Percentiles rank a stretch among this genome's conserved stretches.
phyloP scores from a whole-genome alignment of 1,140 invertebrate species.

The Agraylea sexmaculata region DNA sequence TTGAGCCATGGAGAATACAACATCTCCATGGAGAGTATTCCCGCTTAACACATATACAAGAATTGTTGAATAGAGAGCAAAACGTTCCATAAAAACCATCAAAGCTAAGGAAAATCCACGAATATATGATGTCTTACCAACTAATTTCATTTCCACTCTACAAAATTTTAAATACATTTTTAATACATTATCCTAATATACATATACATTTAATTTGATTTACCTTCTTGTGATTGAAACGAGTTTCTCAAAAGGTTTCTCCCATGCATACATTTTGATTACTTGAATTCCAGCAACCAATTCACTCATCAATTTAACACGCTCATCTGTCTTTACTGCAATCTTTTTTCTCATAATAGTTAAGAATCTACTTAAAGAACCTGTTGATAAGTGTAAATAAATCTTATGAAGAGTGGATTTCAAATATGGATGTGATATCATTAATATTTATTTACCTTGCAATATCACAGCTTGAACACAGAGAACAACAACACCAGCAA shows the following conservation, averaged over 20 bases:
- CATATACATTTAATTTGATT: slow-evolving; percentile 1
- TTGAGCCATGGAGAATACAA: slow-evolving; percentile 61
- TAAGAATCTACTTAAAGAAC: slow-evolving; percentile 53
- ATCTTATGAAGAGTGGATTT: slow-evolving; percentile 12
- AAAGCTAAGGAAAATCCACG: slow-evolving; percentile 55
- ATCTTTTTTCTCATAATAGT: slow-evolving; percentile 52
- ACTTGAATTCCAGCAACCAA: slow-evolving; percentile 65
- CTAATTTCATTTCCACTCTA: slow-evolving; percentile 53
- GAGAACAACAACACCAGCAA: slow-evolving; percentile 49
- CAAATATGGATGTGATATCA: slow-evolving; percentile 20
- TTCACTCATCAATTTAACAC: slow-evolving; percentile 75
- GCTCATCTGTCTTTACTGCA: slow-evolving; percentile 59
- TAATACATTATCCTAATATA: background rate
- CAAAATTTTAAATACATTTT: slow-evolving; percentile 10
- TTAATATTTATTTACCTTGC: slow-evolving; percentile 40
- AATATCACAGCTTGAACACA: slow-evolving; percentile 49
- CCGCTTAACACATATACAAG: slow-evolving; percentile 52
- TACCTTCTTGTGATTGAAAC: slow-evolving; percentile 48
- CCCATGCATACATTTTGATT: slow-evolving; percentile 81
- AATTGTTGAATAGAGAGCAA: slow-evolving; percentile 59
- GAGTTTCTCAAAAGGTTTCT: slow-evolving; percentile 59
- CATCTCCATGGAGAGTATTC: slow-evolving; percentile 49
- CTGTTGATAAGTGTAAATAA: slow-evolving; percentile 27
- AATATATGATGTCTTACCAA: slow-evolving; percentile 56
- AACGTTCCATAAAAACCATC: slow-evolving; percentile 54